Base-by-base conservation (phyloP, 2,888 invertebrate species). In the Nesidiocoris tenuis region DNA sequence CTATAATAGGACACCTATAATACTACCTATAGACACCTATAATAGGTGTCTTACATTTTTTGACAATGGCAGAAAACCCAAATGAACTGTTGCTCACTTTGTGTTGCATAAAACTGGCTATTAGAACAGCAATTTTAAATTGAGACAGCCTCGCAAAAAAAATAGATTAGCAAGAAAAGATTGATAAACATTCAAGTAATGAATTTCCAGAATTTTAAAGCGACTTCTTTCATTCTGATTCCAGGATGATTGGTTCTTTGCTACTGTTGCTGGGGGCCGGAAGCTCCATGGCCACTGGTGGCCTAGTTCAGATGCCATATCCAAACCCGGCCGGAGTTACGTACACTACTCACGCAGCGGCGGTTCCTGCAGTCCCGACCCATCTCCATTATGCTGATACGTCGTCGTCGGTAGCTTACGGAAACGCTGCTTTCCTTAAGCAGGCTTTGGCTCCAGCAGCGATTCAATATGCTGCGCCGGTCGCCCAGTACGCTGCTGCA, bases 251-350 rank as follows among this genome's bases (percentile, higher is more conserved):
- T 70, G 75, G 83, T 22, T 82, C 81, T 71, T 82, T 82, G 0
- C 65, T 84, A 79, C 81, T 84, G 80, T 81, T 83, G 79, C 82
- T 83, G 65, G 78, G 82, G 12, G 81, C 81, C 12, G 76, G 81
- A 7, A 79, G 82, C 12, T n/a, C n/a, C n/a, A n/a, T n/a, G n/a
- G 80, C 79, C 76, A 74, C 76, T 2, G 82, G 83, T 23, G 82
- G 82, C 74, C 83, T 83, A 64, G 82, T 85, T n/a, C 81, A 82
- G 61, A 83, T 85, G 82, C 84, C 85, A n/a, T 86, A 84, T 80
- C 80, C 83, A 54, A 86, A 84, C 83, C 87, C 87, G 3, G 87
- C 87, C 2, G 87, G 86, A 78, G 86, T 87, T 9, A 86, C 85
- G 19, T 87, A 87, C 80, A 70, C 78, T 1, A 7, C 66, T 61